phyloP scores from a whole-genome alignment of 2,797 vertebrate genomes.

The Argentina silus region DNA sequence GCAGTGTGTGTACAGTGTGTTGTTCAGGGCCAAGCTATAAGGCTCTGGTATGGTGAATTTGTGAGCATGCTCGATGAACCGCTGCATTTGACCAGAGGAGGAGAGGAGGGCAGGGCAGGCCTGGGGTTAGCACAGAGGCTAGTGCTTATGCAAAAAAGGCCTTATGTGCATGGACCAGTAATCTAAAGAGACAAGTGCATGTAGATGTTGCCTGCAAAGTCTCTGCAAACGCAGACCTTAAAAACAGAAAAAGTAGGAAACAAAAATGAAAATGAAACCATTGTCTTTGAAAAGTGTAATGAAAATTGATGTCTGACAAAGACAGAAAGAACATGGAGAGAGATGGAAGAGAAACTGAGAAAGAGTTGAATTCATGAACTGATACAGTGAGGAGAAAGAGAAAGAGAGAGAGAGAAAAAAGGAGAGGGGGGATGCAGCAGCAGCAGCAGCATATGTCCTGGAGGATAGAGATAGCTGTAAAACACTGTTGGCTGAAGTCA shows the following conservation, averaged over 20 bases:
- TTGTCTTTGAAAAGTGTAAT: background rate
- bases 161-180: background rate
- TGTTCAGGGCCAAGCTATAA: background rate
- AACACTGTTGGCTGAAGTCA: constrained; percentile 32
- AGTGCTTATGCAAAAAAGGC: constrained; percentile 33
- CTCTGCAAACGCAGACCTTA: background rate
- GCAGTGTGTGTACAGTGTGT: background rate
- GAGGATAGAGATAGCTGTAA: constrained; percentile 25
- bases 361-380: background rate
- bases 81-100: constrained; percentile 5
- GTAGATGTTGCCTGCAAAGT: constrained; percentile 9
- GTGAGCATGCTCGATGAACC: constrained; percentile 15
- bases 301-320: background rate
- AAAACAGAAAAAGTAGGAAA: background rate
- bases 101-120: background rate
- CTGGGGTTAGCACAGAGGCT: constrained; percentile 24
- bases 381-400: background rate
- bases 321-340: background rate
- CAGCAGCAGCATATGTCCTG: constrained; percentile 34
- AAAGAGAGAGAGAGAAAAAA: background rate
- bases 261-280: background rate
- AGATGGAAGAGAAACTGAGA: background rate
- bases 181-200: background rate
- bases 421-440: constrained; percentile 15
- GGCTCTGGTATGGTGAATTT: constrained; percentile 24